These are phyloP conservation scores for Zygothrica quintamaculata DNA, from an alignment of 2,888 invertebrate species.

Conservation along the genomic window DNA sequence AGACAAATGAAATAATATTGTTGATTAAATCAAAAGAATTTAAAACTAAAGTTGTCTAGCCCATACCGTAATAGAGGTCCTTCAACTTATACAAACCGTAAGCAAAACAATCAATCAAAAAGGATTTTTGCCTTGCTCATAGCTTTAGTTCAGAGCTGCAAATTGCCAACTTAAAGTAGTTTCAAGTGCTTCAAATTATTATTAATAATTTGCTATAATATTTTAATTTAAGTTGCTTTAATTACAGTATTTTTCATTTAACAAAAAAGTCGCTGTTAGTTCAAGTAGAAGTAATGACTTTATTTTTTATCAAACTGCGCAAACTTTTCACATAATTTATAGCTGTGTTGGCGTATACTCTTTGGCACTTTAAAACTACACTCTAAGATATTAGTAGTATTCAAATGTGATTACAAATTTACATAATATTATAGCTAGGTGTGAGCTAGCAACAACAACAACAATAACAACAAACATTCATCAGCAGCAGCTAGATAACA, in stretches of 20 bases:
- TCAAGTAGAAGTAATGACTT: conserved; percentile 31
- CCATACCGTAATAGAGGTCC: too few relatives aligned
- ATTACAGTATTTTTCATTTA: not conserved
- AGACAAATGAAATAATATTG: conserved; percentile 23
- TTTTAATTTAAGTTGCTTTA: not conserved
- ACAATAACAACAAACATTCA: too few relatives aligned
- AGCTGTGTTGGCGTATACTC: conserved; percentile 25
- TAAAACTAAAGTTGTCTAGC: too few relatives aligned
- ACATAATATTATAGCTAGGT: conserved; percentile 51
- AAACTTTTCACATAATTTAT: conserved; percentile 50
- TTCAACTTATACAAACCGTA: too few relatives aligned
- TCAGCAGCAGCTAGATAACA: conserved; percentile 77
- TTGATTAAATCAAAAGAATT: too few relatives aligned
- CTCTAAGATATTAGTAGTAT: conserved; percentile 25
- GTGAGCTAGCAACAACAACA: conserved; percentile 66
- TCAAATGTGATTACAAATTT: conserved; percentile 63
- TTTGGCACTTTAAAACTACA: too few relatives aligned
- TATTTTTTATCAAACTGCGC: conserved; percentile 3
- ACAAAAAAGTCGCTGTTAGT: conserved; percentile 4
- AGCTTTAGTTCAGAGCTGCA: too few relatives aligned
- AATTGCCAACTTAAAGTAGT: not conserved
- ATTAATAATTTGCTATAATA: conserved; percentile 26
- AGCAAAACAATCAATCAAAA: too few relatives aligned
- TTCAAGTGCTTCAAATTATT: conserved; percentile 6
- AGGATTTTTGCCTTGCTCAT: too few relatives aligned